Evolutionary conservation across 1,140 invertebrate genomes (phyloP), one percentile per base, ranked within the genome.

Genomic region (Samia ricini): DNA sequence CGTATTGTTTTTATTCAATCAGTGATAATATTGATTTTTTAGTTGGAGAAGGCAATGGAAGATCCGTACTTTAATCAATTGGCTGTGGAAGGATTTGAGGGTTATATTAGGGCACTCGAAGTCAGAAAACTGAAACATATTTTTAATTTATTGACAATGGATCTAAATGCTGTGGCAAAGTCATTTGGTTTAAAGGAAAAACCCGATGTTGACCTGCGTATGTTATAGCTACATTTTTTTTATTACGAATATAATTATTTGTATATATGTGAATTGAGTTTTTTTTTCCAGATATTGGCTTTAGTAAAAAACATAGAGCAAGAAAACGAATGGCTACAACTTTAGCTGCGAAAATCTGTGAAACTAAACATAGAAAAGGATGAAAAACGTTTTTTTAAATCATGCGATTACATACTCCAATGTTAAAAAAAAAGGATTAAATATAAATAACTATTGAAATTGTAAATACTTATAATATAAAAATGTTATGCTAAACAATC

Each of bases 51-150:
- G 77, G 91, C 99, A 56, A 95, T 99, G 61, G 87, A 92, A 71
- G 97, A 98, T 87, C 97, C 98, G 71, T 96, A 95, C 71, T 91
- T 99, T 22, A 93, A 97, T 76, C 92, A 94, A 71, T 95, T 97
- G 33, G 98, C 96, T 0, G 95, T 97, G 74, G 97, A 98, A 81
- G 98, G 96, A 0, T 99, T 96, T 88, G 98, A 98, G 87, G 93
- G 95, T 0, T 99, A 98, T 83, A 93, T 99, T 0, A 92, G 97
- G 68, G 95, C 98, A 0, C 98, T 99, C 80, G 96, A 98, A 86
- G 97, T 97, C 0, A 97, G 98, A 83, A 94, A 95, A 77, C 91
- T 98, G 59, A 99, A 99, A 83, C 93, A 95, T 18, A 96, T 98
- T 48, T 99, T 97, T 87, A 94, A 99, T 88, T 93, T 99, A 23